Evolutionary conservation across 2,888 invertebrate species (phyloP).

Genomic region (Podotricha telesiphe): DNA sequence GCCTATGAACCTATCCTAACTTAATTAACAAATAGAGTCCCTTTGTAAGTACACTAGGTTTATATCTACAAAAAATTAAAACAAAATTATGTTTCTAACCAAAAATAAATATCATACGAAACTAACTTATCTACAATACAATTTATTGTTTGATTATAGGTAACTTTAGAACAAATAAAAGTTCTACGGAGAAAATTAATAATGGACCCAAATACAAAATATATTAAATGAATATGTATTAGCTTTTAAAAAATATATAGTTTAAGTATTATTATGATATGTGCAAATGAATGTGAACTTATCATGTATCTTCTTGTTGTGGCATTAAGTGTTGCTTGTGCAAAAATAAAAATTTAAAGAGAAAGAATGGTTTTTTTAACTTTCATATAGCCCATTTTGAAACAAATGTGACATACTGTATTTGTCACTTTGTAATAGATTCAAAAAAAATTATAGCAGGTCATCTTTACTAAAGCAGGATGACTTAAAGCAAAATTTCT

Average conservation of each 20-base stretch:
- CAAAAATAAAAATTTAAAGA: constrained; percentile 38
- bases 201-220: neutral
- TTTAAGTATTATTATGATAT: constrained; percentile 1
- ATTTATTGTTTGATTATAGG: neutral
- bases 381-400: neutral
- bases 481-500: too few species aligned
- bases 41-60: neutral
- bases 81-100: constrained; percentile 8
- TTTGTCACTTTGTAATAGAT: neutral
- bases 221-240: constrained; percentile 7
- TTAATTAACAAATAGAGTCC: constrained; percentile 9
- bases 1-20: constrained; percentile 9
- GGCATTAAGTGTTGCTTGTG: constrained; percentile 45
- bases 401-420: too few species aligned
- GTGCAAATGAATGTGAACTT: constrained; percentile 14
- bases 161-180: neutral
- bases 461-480: too few species aligned
- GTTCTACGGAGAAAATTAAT: neutral
- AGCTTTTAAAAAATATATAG: neutral
- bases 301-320: constrained; percentile 37
- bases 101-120: neutral
- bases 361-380: constrained; percentile 1
- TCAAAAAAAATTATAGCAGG: too few species aligned
- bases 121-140: neutral
- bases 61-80: neutral